These are phyloP conservation scores for Acromyrmex charruanus DNA, from an alignment of 1,140 invertebrate species.

Conservation along the genomic window DNA sequence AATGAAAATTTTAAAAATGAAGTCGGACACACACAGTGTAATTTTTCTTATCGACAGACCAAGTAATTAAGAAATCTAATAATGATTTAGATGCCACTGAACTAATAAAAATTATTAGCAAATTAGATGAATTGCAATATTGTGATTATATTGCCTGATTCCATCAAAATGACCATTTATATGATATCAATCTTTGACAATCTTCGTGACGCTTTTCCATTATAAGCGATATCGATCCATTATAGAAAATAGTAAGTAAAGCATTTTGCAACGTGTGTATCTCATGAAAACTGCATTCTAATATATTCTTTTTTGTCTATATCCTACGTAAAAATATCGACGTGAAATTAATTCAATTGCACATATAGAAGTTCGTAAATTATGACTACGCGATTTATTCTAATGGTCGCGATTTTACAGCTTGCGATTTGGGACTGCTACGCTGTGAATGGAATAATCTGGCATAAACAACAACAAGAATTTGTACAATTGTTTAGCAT, in stretches of 20 bases:
- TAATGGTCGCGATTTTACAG: slow-evolving; percentile 10
- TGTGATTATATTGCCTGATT: not conserved
- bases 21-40: too few relatives aligned
- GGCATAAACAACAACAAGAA: slow-evolving; percentile 48
- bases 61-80: not conserved
- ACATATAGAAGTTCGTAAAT: not conserved
- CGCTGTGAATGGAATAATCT: slow-evolving; percentile 49
- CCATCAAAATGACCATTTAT: slow-evolving; percentile 27
- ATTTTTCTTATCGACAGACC: not conserved
- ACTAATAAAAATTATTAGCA: not conserved
- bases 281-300: slow-evolving; percentile 1
- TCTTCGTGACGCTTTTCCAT: not conserved
- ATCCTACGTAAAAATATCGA: not conserved
- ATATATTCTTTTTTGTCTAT: not conserved
- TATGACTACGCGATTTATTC: not conserved
- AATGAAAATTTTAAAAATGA: too few relatives aligned
- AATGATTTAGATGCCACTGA: not conserved
- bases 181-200: not conserved
- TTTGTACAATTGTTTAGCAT: slow-evolving; percentile 59
- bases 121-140: not conserved
- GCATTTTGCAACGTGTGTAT: not conserved
- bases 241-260: not conserved
- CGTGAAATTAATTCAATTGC: not conserved
- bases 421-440: not conserved
- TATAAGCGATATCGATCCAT: not conserved